A percentile compares a stretch with the other conserved stretches of the same genome.
Evolutionary conservation across 2,888 invertebrate species (phyloP).

Genomic region (Andrena minutula): DNA sequence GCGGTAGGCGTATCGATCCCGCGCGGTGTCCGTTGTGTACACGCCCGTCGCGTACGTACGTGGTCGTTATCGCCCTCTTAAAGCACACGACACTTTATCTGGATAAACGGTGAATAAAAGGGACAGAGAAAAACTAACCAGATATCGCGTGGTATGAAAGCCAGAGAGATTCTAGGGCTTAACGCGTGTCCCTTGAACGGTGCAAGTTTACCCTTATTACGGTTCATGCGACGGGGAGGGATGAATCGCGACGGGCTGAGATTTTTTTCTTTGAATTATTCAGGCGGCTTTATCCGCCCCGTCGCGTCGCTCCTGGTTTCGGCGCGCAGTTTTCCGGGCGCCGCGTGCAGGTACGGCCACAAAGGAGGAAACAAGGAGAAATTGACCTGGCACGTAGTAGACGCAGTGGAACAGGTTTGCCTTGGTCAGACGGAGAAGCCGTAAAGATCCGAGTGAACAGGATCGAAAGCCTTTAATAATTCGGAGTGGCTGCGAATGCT

Average conservation of each 20-base stretch:
- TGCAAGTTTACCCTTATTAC: conserved; percentile 23
- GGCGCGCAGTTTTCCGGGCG: not conserved
- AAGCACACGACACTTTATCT: conserved; percentile 63
- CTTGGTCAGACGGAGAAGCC: conserved; percentile 17
- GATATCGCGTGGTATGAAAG: conserved; percentile 17
- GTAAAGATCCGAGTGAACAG: not conserved
- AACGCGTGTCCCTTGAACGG: conserved; percentile 19
- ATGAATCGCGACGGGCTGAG: not conserved
- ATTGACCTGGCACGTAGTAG: conserved; percentile 1
- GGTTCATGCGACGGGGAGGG: no score
- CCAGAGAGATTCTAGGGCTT: conserved; percentile 20
- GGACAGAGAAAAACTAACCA: conserved; percentile 16
- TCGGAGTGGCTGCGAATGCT: conserved; percentile 2
- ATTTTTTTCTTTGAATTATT: conserved; percentile 23
- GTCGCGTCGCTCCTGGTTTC: conserved; percentile 3
- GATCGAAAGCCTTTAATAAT: not conserved
- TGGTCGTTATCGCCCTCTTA: conserved; percentile 65
- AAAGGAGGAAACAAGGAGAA: conserved; percentile 11
- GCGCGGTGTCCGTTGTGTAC: conserved; percentile 35
- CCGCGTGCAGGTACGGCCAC: not conserved
- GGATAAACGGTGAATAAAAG: conserved; percentile 61
- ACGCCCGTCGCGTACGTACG: conserved; percentile 36
- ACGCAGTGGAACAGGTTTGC: conserved; percentile 35
- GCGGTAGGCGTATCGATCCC: conserved; percentile 67
- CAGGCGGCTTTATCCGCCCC: not conserved